Conservation (phyloP, 2,888 invertebrate species). For the Torymus aiolomorphi region DNA sequence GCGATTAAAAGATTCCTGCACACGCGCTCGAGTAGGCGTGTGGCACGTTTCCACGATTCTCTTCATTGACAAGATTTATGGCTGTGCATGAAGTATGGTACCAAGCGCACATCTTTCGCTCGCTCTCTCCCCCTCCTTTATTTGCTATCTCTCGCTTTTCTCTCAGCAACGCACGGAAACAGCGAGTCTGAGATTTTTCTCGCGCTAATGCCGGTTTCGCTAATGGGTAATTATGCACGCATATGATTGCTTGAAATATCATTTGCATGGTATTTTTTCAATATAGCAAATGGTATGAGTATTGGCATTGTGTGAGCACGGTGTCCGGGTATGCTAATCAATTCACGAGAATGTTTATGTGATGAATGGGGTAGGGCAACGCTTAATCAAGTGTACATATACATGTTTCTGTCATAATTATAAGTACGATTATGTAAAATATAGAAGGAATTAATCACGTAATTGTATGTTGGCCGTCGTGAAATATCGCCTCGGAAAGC, state of each 20-base stretch:
- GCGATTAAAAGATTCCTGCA: constrained; percentile 74
- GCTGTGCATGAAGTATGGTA: constrained; percentile 36
- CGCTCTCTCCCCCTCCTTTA: neutral
- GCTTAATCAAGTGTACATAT: constrained; percentile 27
- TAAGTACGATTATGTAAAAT: constrained; percentile 53
- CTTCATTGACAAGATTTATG: constrained; percentile 72
- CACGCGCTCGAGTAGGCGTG: constrained; percentile 44
- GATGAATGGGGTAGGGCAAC: constrained; percentile 26
- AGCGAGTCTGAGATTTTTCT: constrained; percentile 1
- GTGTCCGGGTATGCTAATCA: constrained; percentile 30
- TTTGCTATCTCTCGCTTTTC: no score
- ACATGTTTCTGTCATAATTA: constrained; percentile 54
- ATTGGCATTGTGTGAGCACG: no score
- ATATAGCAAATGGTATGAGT: no score
- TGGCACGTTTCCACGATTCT: constrained; percentile 68
- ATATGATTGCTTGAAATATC: constrained; percentile 18
- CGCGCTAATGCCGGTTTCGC: neutral
- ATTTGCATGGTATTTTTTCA: constrained; percentile 15
- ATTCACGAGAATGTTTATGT: constrained; percentile 18
- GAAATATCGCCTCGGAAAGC: constrained; percentile 31
- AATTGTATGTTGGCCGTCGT: constrained; percentile 31
- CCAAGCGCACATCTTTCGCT: neutral
- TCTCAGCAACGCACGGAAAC: constrained; percentile 12
- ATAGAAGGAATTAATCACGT: constrained; percentile 47
- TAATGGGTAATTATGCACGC: constrained; percentile 17